Conservation (phyloP, 2,888 invertebrate genomes). For the Diachrysia chrysitis region DNA sequence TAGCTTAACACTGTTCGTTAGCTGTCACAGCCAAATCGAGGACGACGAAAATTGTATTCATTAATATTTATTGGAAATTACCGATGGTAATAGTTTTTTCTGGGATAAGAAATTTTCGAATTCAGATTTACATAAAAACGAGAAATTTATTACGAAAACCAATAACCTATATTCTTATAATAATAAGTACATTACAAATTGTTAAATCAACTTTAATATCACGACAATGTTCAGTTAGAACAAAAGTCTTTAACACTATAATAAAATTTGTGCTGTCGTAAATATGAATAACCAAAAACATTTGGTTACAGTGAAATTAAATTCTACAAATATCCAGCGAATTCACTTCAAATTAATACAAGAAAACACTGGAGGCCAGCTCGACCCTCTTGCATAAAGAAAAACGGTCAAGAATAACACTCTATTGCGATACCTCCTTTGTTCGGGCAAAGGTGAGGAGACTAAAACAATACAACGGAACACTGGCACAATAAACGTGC, state of each 20-base stretch:
- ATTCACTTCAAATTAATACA: not conserved
- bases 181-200: not conserved
- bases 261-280: not conserved
- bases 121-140: not conserved
- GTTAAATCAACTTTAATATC: not conserved
- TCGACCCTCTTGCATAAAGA: conserved; percentile 20
- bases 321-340: conserved; percentile 7
- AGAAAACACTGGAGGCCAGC: conserved; percentile 16
- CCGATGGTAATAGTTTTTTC: conserved; percentile 1
- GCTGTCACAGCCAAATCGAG: conserved; percentile 18
- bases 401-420: conserved; percentile 27
- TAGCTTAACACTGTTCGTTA: conserved; percentile 12
- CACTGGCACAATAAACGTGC: conserved; percentile 40
- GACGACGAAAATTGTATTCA: conserved; percentile 9
- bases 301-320: not conserved
- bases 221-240: not conserved
- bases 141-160: not conserved
- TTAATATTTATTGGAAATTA: conserved; percentile 38
- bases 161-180: not conserved
- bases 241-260: not conserved
- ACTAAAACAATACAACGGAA: conserved; percentile 46
- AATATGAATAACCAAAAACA: not conserved
- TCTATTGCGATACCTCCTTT: conserved; percentile 24
- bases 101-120: not conserved
- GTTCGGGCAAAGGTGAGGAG: conserved; percentile 33